Conservation (phyloP, 1,140 invertebrate species). For the Leptinotarsa defecta region DNA sequence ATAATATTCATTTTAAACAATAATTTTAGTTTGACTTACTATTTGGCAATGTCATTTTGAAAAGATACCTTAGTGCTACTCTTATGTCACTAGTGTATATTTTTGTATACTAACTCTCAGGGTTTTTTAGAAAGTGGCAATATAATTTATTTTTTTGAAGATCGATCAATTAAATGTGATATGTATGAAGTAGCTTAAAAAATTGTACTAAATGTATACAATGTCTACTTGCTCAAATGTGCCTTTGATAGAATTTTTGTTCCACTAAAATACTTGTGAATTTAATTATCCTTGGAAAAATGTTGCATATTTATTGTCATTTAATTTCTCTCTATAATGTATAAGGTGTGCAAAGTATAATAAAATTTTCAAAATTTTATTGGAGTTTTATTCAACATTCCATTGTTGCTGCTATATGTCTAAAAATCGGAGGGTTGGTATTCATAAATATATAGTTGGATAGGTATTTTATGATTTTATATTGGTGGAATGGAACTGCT, state of each 20-base stretch:
- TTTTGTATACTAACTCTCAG: constrained; percentile 53
- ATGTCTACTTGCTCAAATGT: constrained; percentile 48
- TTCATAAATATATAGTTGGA: constrained; percentile 10
- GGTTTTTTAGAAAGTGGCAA: constrained; percentile 47
- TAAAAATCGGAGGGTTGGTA: constrained; percentile 28
- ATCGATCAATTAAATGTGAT: constrained; percentile 47
- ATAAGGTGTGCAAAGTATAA: constrained; percentile 38
- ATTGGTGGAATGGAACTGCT: no score
- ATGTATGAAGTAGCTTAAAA: constrained; percentile 44
- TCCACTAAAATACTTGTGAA: constrained; percentile 12
- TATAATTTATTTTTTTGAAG: constrained; percentile 35
- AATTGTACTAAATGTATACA: constrained; percentile 44
- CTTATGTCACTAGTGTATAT: constrained; percentile 37
- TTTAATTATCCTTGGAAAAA: constrained; percentile 33
- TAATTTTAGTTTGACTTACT: not conserved
- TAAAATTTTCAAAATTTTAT: constrained; percentile 35
- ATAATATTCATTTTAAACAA: no score
- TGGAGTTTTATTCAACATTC: constrained; percentile 15
- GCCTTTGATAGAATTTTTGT: constrained; percentile 43
- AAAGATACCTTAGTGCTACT: constrained; percentile 18
- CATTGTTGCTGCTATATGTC: constrained; percentile 20
- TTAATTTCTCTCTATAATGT: constrained; percentile 37
- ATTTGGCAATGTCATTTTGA: constrained; percentile 20
- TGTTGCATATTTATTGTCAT: constrained; percentile 38
- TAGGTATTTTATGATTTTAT: no score